These are phyloP conservation scores for Catostomus latipinnis DNA, from an alignment of 2,797 vertebrate genomes.

Conservation along the genomic window DNA sequence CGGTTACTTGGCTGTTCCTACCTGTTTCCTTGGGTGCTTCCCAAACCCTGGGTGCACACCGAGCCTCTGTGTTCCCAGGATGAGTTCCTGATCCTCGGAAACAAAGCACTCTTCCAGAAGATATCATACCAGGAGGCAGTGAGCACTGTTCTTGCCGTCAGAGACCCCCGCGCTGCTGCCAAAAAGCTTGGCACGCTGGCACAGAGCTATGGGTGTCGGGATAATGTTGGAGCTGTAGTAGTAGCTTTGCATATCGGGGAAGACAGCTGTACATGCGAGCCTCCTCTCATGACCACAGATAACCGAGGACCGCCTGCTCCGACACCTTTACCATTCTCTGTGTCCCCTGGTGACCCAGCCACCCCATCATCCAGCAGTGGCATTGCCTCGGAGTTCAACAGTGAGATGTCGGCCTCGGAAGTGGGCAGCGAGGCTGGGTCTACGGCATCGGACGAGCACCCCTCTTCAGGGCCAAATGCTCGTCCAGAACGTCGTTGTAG, in stretches of 20 bases:
- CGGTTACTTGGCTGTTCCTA: conserved; percentile 95
- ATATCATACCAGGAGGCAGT: conserved; percentile 90
- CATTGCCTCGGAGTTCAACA: conserved; percentile 90
- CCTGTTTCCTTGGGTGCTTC: conserved; percentile 92
- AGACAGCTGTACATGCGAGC: conserved; percentile 92
- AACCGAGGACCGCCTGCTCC: conserved; percentile 69
- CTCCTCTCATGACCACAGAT: conserved; percentile 75
- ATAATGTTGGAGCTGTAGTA: conserved; percentile 91
- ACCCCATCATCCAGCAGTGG: conserved; percentile 89
- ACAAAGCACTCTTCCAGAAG: conserved; percentile 90
- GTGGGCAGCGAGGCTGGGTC: conserved; percentile 95
- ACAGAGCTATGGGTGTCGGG: conserved; percentile 95
- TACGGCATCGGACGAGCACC: conserved; percentile 93
- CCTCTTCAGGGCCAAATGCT: conserved; percentile 66
- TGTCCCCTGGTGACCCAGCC: conserved; percentile 77
- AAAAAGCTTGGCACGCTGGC: conserved; percentile 95
- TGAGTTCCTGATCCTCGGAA: conserved; percentile 93
- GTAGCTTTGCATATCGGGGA: conserved; percentile 86
- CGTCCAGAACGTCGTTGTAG: conserved; percentile 91
- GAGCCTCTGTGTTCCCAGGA: conserved; percentile 88
- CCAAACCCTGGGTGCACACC: conserved; percentile 90
- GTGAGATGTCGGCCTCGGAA: conserved; percentile 92
- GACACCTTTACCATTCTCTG: conserved; percentile 62
- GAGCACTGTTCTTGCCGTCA: conserved; percentile 83
- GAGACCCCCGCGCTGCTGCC: conserved; percentile 88